Base-by-base conservation (phyloP, 1,140 invertebrate genomes). In the Eciton burchellii region DNA sequence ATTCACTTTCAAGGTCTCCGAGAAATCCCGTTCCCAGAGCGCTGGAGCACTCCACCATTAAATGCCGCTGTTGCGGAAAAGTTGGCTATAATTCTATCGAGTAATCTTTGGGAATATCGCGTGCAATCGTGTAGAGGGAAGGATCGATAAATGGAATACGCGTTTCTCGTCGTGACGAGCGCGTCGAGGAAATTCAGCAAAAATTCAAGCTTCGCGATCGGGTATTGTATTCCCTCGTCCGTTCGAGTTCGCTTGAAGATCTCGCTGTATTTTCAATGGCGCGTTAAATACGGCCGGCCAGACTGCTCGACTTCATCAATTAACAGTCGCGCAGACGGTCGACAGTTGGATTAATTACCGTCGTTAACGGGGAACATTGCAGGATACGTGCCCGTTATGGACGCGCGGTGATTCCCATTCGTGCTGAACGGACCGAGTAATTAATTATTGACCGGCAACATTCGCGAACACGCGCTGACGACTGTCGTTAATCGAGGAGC, bases 401-500 rank as follows among this genome's bases (percentile, higher is more conserved):
- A 29, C 52, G 47, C 43, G 47, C 19, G 56, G 14, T n/a, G 24
- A 24, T 66, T 26, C 14, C 19, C 35, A 21, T 43, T 57, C 19
- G 6, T 6, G 35, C 56, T 9, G 12, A 35, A 35, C 6, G n/a
- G 43, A 56, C 24, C 21, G 16, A 24, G 57, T 65, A 85, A 84
- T 79, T 79, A 79, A 79, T 79, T 70, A 49, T 63, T 79, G 56
- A 56, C 52, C 43, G 26, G 24, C 56, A 57, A 79, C 12, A 49
- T 43, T 84, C 56, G 57, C 65, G 19, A 19, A 57, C 65, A 43
- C 49, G 41, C 21, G 49, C 29, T 24, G 21, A 21, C n/a, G 49
- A 56, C 49, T 26, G 73, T 79, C 52, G 56, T 79, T 79, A 79
- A 79, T 79, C 56, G 74, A 68, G 74, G 26, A 70, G 68, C 74